Evolutionary conservation across 2,113 vertebrate species (phyloP).

Genomic region (Genyomyrus donnyi): DNA sequence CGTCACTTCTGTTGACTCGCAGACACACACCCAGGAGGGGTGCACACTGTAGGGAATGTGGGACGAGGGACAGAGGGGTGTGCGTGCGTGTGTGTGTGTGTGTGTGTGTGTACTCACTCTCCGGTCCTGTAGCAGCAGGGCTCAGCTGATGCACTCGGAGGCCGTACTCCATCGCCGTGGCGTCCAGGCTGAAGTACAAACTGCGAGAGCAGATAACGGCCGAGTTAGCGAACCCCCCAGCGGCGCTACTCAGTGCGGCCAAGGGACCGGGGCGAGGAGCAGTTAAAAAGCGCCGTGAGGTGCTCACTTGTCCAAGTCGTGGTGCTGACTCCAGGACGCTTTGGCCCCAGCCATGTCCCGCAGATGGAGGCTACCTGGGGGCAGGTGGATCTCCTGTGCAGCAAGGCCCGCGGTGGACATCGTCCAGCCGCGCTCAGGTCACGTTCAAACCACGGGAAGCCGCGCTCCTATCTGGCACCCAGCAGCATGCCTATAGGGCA

Average conservation of each 20-base stretch:
- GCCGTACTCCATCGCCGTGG: conserved; percentile 62
- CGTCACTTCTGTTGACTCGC: background rate
- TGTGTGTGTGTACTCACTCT: conserved; percentile 51
- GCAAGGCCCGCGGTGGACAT: conserved; percentile 89
- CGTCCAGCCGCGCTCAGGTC: conserved; percentile 60
- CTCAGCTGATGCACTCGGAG: conserved; percentile 51
- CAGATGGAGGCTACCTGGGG: conserved; percentile 74
- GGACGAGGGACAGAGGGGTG: background rate
- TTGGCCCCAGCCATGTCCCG: conserved; percentile 63
- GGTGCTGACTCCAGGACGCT: conserved; percentile 70
- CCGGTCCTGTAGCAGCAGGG: conserved; percentile 34
- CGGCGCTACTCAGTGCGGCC: background rate
- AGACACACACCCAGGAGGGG: background rate
- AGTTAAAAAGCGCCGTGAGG: background rate
- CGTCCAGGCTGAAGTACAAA: conserved; percentile 71
- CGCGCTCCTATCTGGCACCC: conserved; percentile 49
- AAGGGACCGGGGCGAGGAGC: background rate
- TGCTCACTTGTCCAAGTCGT: conserved; percentile 77
- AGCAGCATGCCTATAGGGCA: conserved; percentile 49
- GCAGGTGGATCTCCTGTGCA: conserved; percentile 80
- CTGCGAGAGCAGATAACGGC: conserved; percentile 45
- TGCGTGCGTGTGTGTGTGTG: background rate
- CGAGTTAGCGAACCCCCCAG: background rate
- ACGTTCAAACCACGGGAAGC: conserved; percentile 67
- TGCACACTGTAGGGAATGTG: background rate